Evolutionary conservation across 92 coral and sea anemone genomes (phyloP).

Genomic region (Actinostola sp.): DNA sequence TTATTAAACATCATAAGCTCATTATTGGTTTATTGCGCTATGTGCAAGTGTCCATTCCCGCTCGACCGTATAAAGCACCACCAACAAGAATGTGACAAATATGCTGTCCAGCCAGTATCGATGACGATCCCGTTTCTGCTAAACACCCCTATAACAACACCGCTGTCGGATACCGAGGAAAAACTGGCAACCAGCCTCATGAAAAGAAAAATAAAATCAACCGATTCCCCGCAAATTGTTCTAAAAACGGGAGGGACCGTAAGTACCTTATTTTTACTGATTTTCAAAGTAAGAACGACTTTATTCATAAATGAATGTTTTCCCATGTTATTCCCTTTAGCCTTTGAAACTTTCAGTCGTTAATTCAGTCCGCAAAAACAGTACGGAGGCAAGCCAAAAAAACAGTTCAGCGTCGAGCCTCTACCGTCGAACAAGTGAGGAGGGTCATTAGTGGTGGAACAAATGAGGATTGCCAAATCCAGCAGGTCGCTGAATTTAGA

Average conservation of each 20-base stretch:
- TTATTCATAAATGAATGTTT: too few species aligned
- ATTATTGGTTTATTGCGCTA: background rate
- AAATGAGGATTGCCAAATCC: background rate
- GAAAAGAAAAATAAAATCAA: slow-evolving; percentile 1
- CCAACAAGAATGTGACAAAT: background rate
- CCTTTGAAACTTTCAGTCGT: slow-evolving; percentile 7
- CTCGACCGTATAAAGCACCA: slow-evolving; percentile 9
- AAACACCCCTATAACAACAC: background rate
- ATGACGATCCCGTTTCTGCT: background rate
- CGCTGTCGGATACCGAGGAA: background rate
- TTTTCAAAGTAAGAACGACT: background rate
- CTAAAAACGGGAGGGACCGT: slow-evolving; percentile 28
- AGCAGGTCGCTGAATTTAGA: background rate
- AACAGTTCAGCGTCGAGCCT: slow-evolving; percentile 9
- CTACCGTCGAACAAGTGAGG: background rate
- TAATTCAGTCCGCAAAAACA: background rate
- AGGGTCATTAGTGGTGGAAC: background rate
- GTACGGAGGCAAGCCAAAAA: background rate
- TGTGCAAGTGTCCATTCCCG: background rate
- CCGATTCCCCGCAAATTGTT: background rate
- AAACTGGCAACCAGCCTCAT: slow-evolving; percentile 5
- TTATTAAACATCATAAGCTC: background rate
- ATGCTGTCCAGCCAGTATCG: background rate
- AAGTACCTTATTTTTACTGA: background rate
- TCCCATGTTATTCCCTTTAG: slow-evolving; percentile 3